Percentiles rank a stretch among this genome's conserved stretches.
These are phyloP conservation scores for Acrossocheilus fasciatus DNA, from an alignment of 2,797 vertebrate species.

Conservation along the genomic window DNA sequence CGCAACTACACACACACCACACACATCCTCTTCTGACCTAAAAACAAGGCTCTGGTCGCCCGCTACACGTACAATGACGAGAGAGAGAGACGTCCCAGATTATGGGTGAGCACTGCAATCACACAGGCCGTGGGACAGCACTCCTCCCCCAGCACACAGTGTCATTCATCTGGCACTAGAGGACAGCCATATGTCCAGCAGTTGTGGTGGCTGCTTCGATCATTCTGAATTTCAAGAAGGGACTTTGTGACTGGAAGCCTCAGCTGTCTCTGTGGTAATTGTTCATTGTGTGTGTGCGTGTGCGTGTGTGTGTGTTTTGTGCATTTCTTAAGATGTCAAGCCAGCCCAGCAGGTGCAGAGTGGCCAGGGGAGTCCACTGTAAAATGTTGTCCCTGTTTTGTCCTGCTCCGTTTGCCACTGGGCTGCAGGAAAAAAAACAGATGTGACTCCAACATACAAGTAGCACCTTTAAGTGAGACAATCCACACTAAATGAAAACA, in stretches of 20 bases:
- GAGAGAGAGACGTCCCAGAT: conserved; percentile 45
- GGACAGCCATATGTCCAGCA: conserved; percentile 43
- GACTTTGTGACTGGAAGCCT: conserved; percentile 9
- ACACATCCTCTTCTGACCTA: conserved; percentile 52
- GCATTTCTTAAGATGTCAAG: conserved; percentile 8
- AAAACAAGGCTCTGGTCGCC: conserved; percentile 40
- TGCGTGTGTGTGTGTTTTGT: not conserved
- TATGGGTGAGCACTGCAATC: conserved; percentile 31
- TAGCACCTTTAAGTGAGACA: not conserved
- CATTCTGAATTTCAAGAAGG: conserved; percentile 28
- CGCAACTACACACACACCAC: not conserved
- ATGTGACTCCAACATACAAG: conserved; percentile 18
- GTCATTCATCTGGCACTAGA: conserved; percentile 39
- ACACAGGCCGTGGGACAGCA: conserved; percentile 21
- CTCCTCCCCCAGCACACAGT: conserved; percentile 34
- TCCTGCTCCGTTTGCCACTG: not conserved
- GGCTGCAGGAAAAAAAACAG: not conserved
- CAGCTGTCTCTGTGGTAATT: conserved; percentile 12
- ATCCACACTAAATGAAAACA: not conserved
- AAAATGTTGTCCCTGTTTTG: not conserved
- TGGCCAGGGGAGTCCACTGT: not conserved
- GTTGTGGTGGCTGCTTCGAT: conserved; percentile 37
- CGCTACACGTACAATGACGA: conserved; percentile 23
- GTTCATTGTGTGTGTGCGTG: not conserved
- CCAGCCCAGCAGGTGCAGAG: not conserved